Conservation (phyloP, 2,888 invertebrate genomes). For the Xylota segnis region DNA sequence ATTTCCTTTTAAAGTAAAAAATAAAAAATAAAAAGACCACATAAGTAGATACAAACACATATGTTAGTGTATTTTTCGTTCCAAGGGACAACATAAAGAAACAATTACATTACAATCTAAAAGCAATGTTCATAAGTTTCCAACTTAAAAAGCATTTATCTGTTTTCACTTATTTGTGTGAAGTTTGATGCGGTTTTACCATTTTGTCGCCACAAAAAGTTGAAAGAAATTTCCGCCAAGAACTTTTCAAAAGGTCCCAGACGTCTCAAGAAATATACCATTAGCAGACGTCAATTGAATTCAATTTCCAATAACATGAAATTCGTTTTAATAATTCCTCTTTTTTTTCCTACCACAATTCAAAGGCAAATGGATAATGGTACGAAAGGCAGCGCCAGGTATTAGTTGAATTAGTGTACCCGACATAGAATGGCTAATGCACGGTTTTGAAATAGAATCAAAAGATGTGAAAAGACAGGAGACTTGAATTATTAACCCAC, state of each 20-base stretch:
- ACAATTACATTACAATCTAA: slow-evolving; percentile 54
- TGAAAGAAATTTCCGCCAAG: slow-evolving; percentile 34
- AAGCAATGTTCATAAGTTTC: slow-evolving; percentile 67
- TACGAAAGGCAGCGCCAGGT: slow-evolving; percentile 2
- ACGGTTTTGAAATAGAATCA: neutral
- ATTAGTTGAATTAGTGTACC: slow-evolving; percentile 13
- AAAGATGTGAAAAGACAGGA: neutral
- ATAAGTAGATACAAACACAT: neutral
- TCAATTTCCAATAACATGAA: slow-evolving; percentile 67
- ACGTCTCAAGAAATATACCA: slow-evolving; percentile 51
- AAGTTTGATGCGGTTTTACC: slow-evolving; percentile 50
- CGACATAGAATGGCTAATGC: neutral
- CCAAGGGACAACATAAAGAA: slow-evolving; percentile 5
- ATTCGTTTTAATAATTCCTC: slow-evolving; percentile 72
- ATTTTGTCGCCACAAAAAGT: slow-evolving; percentile 57
- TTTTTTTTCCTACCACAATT: slow-evolving; percentile 28
- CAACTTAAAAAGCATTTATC: slow-evolving; percentile 72
- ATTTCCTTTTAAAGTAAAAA: neutral
- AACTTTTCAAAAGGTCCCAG: slow-evolving; percentile 57
- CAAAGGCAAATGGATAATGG: neutral
- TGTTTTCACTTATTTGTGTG: slow-evolving; percentile 60
- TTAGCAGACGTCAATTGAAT: slow-evolving; percentile 50
- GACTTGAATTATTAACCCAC: neutral
- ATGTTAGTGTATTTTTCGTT: slow-evolving; percentile 10
- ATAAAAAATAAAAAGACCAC: too few relatives aligned